Conservation (phyloP, 2,888 invertebrate species). For the Chloroclystis v-ata region DNA sequence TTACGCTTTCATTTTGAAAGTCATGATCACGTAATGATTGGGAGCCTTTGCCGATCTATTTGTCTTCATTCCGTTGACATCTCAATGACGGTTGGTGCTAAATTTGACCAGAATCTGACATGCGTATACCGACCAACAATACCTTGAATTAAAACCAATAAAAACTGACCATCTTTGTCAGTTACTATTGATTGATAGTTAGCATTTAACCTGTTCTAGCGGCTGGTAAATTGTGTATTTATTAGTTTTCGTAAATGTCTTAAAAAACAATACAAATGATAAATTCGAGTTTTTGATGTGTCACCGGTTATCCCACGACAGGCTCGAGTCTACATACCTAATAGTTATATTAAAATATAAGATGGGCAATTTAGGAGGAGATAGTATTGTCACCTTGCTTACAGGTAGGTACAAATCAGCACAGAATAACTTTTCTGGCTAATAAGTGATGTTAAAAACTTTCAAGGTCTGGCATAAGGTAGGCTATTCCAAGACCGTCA, state of each 20-base stretch:
- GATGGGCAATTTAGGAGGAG: too few species aligned
- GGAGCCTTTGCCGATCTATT: constrained; percentile 43
- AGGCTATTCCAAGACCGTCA: too few species aligned
- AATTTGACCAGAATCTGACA: constrained; percentile 54
- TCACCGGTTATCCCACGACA: too few species aligned
- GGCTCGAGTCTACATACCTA: too few species aligned
- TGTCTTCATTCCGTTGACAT: constrained; percentile 73
- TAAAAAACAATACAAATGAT: too few species aligned
- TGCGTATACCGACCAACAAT: constrained; percentile 14
- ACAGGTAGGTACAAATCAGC: too few species aligned
- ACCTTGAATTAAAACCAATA: constrained; percentile 29
- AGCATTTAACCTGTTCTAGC: constrained; percentile 10
- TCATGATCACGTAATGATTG: constrained; percentile 4
- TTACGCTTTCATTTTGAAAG: constrained; percentile 2
- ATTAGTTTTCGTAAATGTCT: not conserved
- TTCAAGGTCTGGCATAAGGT: too few species aligned
- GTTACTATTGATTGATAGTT: constrained; percentile 22
- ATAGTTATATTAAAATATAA: too few species aligned
- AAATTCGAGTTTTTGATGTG: too few species aligned
- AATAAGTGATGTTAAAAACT: too few species aligned
- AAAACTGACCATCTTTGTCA: constrained; percentile 21
- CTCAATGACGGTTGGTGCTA: constrained; percentile 59
- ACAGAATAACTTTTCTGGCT: too few species aligned
- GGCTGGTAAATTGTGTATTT: constrained; percentile 9
- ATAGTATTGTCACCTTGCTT: too few species aligned